Base-by-base conservation (phyloP, 2,888 invertebrate species). In the Epirrhoe alternata region DNA sequence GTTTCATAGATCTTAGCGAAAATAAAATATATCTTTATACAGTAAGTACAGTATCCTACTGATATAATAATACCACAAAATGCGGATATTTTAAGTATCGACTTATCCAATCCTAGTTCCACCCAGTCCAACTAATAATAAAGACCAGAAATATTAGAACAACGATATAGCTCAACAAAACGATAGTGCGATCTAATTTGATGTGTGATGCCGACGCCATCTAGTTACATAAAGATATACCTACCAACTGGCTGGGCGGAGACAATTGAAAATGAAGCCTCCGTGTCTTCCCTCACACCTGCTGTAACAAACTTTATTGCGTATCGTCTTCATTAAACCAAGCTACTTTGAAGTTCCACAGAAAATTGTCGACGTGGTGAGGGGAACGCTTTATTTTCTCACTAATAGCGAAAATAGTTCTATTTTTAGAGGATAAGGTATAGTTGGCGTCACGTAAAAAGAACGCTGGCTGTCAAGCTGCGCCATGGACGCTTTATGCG, bases 301-400 rank as follows among this genome's bases (percentile, higher is more conserved):
- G 83, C 74, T 79, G 78, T 73, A 74, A 78, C 76, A 80, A 85
- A 88, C 82, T 86, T 85, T 84, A 87, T 86, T 85, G 83, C 84
- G 78, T 80, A 75, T 69, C 77, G 76, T 84, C 85, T 87, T 87
- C 86, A 87, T 87, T 86, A 86, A 83, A 80, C 80, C 70, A 64
- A 80, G 80, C 78, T 80, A 78, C 84, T 85, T 82, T 83, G 85
- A 84, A 83, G 81, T 86, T 83, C 81, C 79, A 80, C 77, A 74
- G 68, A 66, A 64, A 69, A 70, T 55, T 68, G 66, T 53, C 65
- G 68, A 61, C 56, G 66, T 66, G 47, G 38, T 14, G 50, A 69
- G 68, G 60, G 53, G 55, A 47, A 62, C 50, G 66, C 14, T 68
- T 71, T 66, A 45, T 59, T 69, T 60, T 61, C 16, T 6, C 42